Percentiles rank a stretch among this genome's conserved stretches.
Evolutionary conservation across 2,797 vertebrate species (phyloP).

Genomic region (Xenopus petersii): DNA sequence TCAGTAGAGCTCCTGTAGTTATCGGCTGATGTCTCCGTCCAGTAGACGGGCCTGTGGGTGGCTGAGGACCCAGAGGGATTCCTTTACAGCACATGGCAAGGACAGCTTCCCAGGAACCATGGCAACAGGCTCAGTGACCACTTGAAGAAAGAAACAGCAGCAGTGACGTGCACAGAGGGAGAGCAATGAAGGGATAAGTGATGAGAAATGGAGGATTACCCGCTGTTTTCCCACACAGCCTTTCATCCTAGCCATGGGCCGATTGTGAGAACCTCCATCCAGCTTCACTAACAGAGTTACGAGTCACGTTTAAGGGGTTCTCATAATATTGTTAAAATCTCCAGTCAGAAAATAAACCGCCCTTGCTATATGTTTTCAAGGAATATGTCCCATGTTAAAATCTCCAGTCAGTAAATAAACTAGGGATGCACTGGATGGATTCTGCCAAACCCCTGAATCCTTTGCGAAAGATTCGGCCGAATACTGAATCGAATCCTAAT

Average conservation of each 20-base stretch:
- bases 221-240: constrained; percentile 38
- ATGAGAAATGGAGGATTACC: constrained; percentile 31
- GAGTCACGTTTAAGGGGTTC: too few species aligned
- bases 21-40: not conserved
- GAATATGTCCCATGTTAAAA: too few species aligned
- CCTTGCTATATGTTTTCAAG: too few species aligned
- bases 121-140: constrained; percentile 91
- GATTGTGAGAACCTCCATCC: constrained; percentile 29
- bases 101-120: constrained; percentile 96
- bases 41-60: constrained; percentile 58
- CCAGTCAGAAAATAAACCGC: too few species aligned
- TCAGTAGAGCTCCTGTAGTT: not conserved
- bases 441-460: too few species aligned
- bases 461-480: too few species aligned
- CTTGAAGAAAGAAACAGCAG: constrained; percentile 75
- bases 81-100: constrained; percentile 89
- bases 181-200: constrained; percentile 25
- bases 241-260: constrained; percentile 39
- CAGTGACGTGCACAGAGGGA: constrained; percentile 45
- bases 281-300: too few species aligned
- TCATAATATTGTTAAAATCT: too few species aligned
- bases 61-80: constrained; percentile 57
- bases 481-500: too few species aligned
- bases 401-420: too few species aligned
- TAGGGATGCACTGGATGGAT: too few species aligned